phyloP scores from a whole-genome alignment of 2,888 invertebrate species.

The Agrotis puta region DNA sequence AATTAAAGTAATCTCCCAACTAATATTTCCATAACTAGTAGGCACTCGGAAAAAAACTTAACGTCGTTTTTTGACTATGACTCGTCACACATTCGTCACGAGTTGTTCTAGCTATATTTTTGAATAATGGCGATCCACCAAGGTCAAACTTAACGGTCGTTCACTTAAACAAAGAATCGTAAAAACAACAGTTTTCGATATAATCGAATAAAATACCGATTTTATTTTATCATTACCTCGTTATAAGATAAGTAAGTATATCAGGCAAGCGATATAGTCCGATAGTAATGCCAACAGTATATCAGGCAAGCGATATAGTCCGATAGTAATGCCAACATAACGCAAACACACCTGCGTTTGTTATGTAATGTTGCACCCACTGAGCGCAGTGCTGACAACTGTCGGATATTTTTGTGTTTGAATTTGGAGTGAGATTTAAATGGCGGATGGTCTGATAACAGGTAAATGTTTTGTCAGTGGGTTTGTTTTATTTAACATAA shows the following conservation, averaged over 20 bases:
- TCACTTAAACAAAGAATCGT: conserved; percentile 37
- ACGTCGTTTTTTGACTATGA: too few relatives aligned
- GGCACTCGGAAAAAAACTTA: too few relatives aligned
- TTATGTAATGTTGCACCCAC: conserved; percentile 53
- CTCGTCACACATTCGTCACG: too few relatives aligned
- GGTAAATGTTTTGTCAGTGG: conserved; percentile 15
- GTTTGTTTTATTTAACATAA: neutral
- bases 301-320: conserved; percentile 47
- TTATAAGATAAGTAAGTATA: conserved; percentile 50
- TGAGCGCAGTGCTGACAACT: conserved; percentile 55
- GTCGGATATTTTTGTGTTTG: conserved; percentile 24
- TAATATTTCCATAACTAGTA: too few relatives aligned
- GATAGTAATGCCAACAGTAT: conserved; percentile 57
- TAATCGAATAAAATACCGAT: conserved; percentile 46
- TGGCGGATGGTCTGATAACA: conserved; percentile 25
- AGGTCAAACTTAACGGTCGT: conserved; percentile 47
- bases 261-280: conserved; percentile 40
- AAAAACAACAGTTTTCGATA: conserved; percentile 39
- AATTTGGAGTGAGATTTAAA: conserved; percentile 35
- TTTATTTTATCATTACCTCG: conserved; percentile 51
- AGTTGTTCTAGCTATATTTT: too few relatives aligned
- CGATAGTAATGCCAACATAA: conserved; percentile 56
- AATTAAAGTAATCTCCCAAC: too few relatives aligned
- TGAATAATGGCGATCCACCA: conserved; percentile 7
- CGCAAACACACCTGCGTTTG: conserved; percentile 55